Conservation (phyloP, 1,140 invertebrate genomes). For the Neodiprion pinetum region DNA sequence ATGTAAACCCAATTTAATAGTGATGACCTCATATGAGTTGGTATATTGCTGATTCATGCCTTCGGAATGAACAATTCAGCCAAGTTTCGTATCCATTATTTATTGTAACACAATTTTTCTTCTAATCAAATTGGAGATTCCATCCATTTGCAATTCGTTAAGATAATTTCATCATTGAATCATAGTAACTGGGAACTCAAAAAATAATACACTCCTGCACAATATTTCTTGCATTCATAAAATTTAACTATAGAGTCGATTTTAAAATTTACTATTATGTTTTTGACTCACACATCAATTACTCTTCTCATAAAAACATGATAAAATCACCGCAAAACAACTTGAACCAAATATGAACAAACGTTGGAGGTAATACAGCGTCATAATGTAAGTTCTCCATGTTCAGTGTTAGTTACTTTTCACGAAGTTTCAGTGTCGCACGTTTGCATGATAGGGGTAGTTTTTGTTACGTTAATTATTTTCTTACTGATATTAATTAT, state of each 20-base stretch:
- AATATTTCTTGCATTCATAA: no score
- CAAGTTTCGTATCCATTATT: no score
- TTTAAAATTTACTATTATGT: background rate
- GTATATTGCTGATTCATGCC: no score
- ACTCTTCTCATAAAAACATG: slow-evolving; percentile 3
- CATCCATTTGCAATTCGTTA: no score
- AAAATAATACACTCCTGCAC: no score
- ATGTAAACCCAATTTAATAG: no score
- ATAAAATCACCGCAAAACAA: slow-evolving; percentile 5
- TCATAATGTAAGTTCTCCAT: slow-evolving; percentile 33
- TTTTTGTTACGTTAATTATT: background rate
- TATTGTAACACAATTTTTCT: no score
- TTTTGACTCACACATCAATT: background rate
- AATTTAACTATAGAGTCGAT: background rate
- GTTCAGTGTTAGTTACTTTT: slow-evolving; percentile 36
- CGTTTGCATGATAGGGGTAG: slow-evolving; percentile 38
- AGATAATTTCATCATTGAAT: no score
- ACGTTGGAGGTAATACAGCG: slow-evolving; percentile 33
- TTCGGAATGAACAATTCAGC: no score
- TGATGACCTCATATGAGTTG: no score
- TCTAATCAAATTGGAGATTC: no score
- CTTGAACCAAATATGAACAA: background rate
- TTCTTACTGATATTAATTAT: background rate
- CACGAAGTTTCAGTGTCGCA: slow-evolving; percentile 40
- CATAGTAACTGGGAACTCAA: no score